phyloP scores from a whole-genome alignment of 2,113 vertebrate genomes.

The Ovis canadensis region DNA sequence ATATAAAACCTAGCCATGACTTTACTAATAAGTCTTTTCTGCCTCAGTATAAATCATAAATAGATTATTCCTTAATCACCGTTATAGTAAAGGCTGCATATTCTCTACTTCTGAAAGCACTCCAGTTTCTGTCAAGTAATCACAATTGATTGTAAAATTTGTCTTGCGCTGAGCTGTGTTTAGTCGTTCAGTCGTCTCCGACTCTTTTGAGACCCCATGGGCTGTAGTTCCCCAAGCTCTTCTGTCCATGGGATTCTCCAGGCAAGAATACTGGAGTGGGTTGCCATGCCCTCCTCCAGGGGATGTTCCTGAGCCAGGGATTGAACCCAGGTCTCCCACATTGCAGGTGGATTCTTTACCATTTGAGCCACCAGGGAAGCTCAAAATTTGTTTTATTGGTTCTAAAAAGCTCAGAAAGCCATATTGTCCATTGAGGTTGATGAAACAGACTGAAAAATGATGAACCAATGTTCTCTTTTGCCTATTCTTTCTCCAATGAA shows the following conservation, averaged over 20 bases:
- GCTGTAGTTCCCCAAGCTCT: not conserved
- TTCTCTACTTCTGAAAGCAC: not conserved
- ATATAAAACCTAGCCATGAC: constrained; percentile 18
- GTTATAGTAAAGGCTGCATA: constrained; percentile 4
- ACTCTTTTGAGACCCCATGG: not conserved
- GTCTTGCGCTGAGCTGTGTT: not conserved
- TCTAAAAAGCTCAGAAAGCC: constrained; percentile 44
- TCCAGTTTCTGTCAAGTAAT: constrained; percentile 29
- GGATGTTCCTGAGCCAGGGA: not conserved
- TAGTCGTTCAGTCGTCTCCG: not conserved
- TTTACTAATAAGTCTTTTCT: constrained; percentile 27
- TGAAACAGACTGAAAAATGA: constrained; percentile 44
- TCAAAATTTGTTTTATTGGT: not conserved
- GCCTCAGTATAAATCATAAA: not conserved
- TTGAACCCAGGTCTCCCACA: not conserved
- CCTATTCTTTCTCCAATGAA: constrained; percentile 30
- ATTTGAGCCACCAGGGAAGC: not conserved
- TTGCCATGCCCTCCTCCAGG: not conserved
- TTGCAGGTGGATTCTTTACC: not conserved
- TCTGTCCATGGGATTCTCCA: not conserved
- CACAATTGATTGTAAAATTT: constrained; percentile 2
- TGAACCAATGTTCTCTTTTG: not conserved
- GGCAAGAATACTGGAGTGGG: not conserved
- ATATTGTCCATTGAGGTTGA: not conserved
- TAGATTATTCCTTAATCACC: not conserved